A percentile compares a stretch with the other conserved stretches of the same genome.
Evolutionary conservation across 1,140 invertebrate species (phyloP).

Genomic region (Brachionus koreanus): DNA sequence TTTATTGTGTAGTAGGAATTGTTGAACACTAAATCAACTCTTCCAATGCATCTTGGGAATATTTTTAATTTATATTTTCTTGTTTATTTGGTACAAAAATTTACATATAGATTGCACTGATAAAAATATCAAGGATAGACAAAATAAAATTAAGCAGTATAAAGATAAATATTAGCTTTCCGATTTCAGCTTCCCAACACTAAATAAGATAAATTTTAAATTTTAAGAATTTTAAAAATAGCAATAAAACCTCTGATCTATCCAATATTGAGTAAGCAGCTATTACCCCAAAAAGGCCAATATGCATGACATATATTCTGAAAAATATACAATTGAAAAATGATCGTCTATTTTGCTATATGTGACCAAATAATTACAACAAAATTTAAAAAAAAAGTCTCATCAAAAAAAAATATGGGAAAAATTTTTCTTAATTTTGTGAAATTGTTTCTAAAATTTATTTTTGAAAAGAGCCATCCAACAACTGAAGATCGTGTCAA

Average conservation of each 20-base stretch:
- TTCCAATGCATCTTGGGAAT: not conserved
- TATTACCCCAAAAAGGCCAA: not conserved
- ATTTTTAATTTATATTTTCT: not conserved
- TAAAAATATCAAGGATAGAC: not conserved
- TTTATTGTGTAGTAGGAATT: not conserved
- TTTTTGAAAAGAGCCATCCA: too few species aligned
- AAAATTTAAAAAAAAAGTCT: too few species aligned
- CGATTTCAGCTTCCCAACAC: slow-evolving; percentile 19
- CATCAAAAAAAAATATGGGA: too few species aligned
- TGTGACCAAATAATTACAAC: too few species aligned
- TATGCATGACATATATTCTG: not conserved
- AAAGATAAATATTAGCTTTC: not conserved
- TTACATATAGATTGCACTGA: not conserved
- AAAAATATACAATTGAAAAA: not conserved
- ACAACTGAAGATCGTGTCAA: too few species aligned
- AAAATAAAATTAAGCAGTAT: not conserved
- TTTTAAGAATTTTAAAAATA: not conserved
- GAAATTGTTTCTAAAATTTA: too few species aligned
- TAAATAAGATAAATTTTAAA: not conserved
- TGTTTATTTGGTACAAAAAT: not conserved
- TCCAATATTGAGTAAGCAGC: not conserved
- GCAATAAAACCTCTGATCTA: not conserved
- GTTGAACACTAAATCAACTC: not conserved
- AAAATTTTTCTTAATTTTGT: too few species aligned
- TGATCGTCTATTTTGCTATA: too few species aligned